Percentiles rank a stretch among this genome's conserved stretches.
phyloP scores from a whole-genome alignment of 2,797 vertebrate species.

The Mormyrops attenuatus region DNA sequence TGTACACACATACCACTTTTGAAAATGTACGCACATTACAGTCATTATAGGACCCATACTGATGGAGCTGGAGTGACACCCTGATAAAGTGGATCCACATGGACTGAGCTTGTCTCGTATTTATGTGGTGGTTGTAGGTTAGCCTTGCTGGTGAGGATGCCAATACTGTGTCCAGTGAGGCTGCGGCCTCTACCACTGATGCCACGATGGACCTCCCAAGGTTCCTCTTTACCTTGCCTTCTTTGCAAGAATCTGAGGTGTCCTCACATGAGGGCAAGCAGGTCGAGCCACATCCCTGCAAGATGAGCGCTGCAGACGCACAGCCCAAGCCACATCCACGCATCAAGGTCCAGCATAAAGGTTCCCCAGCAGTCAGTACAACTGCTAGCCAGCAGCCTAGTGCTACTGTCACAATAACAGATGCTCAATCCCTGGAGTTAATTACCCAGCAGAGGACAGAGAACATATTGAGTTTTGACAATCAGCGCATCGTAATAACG shows the following conservation, averaged over 20 bases:
- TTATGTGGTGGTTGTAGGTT: constrained; percentile 5
- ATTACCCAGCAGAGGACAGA: not conserved
- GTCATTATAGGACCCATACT: not conserved
- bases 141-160: not conserved
- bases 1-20: not conserved
- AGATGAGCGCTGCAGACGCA: not conserved
- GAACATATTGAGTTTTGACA: not conserved
- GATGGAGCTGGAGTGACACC: not conserved
- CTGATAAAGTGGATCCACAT: not conserved
- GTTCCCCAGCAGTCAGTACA: not conserved
- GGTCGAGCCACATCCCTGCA: not conserved
- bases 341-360: not conserved
- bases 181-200: not conserved
- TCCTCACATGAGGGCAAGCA: not conserved
- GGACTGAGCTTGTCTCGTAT: constrained; percentile 1
- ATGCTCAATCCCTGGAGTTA: not conserved
- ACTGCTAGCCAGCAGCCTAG: not conserved
- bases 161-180: not conserved
- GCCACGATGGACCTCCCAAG: constrained; percentile 1
- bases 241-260: not conserved
- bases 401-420: not conserved
- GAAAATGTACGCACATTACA: not conserved
- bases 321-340: not conserved
- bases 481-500: not conserved
- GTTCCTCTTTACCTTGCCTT: constrained; percentile 1